Percentiles rank a stretch among this genome's conserved stretches.
These are phyloP conservation scores for Dysdera silvatica DNA, from an alignment of 1,140 invertebrate species.

Conservation along the genomic window DNA sequence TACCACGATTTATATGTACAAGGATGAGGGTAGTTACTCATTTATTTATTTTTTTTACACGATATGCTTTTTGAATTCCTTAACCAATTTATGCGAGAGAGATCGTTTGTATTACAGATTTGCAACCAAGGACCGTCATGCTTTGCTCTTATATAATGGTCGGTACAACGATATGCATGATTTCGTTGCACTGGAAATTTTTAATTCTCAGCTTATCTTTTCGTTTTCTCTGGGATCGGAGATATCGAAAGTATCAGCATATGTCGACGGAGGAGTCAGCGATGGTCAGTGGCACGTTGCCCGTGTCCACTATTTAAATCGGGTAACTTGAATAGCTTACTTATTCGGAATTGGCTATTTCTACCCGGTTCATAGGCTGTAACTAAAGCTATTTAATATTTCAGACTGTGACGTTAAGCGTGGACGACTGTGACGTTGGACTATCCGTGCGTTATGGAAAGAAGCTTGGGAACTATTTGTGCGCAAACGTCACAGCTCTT, in stretches of 20 bases:
- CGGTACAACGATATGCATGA: slow-evolving; percentile 90
- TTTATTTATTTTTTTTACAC: not conserved
- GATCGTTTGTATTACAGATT: slow-evolving; percentile 39
- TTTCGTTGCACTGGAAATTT: slow-evolving; percentile 85
- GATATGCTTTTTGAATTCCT: slow-evolving; percentile 60
- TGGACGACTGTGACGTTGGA: slow-evolving; percentile 84
- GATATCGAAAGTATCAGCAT: slow-evolving; percentile 50
- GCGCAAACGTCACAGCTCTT: slow-evolving; percentile 62
- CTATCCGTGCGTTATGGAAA: slow-evolving; percentile 56
- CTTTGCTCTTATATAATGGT: slow-evolving; percentile 84
- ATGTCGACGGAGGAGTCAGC: slow-evolving; percentile 58
- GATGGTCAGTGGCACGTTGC: slow-evolving; percentile 90
- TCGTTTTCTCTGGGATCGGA: slow-evolving; percentile 75
- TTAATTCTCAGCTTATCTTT: slow-evolving; percentile 66
- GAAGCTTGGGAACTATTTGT: slow-evolving; percentile 69
- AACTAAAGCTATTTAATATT: slow-evolving; percentile 38
- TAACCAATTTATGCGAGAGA: too few relatives aligned
- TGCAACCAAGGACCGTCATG: slow-evolving; percentile 70
- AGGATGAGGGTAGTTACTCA: not conserved
- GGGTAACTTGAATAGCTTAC: slow-evolving; percentile 48
- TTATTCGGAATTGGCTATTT: too few relatives aligned
- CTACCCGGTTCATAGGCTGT: too few relatives aligned
- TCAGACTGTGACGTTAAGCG: slow-evolving; percentile 68
- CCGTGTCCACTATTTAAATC: slow-evolving; percentile 74
- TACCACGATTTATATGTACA: not conserved